Evolutionary conservation across 2,113 vertebrate genomes (phyloP), one percentile per base, ranked within the genome.

Genomic region (Scortum barcoo): DNA sequence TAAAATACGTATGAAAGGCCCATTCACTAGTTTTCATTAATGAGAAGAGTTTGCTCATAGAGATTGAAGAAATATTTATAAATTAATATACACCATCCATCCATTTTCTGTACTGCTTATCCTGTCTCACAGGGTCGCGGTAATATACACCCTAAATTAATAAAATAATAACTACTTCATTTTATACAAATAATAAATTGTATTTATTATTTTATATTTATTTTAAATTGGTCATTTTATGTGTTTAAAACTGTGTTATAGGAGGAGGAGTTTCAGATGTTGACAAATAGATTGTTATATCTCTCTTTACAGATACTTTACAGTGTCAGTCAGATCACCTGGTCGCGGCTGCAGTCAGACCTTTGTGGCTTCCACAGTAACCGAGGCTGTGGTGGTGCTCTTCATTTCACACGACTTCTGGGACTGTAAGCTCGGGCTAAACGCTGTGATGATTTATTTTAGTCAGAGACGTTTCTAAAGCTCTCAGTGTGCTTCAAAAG

Each of bases 281-380:
- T 48, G 16, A 54, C 10, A 54, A 54, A n/a, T 54, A 24, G 53
- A 13, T 24, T 26, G 24, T 56, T 14, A 5, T 14, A 26, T 57
- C 16, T 5, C 54, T 16, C 54, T 57, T 28, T 28, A 7, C 24
- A 58, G 7, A 5, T 58, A 17, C 54, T 28, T 57, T 3, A 26
- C 16, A 28, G 13, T 7, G 26, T 50, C 67, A 65, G 30, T 77
- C 60, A 58, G 0, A 67, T 69, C 10, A 4, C 44, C n/a, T 17
- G 19, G 46, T 30, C 50, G 9, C 20, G 33, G 71, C 83, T 72
- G 67, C 74, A 56, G 16, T 44, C 78, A 3, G n/a, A 78, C 48
- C 63, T 57, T 19, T 69, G 19, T 58, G 56, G n/a, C 57, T 20
- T 65, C 73, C 72, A 68, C n/a, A 40, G 72, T 65, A 20, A 76